Conservation (phyloP, 2,888 invertebrate genomes). For the Chloroclystis v-ata region DNA sequence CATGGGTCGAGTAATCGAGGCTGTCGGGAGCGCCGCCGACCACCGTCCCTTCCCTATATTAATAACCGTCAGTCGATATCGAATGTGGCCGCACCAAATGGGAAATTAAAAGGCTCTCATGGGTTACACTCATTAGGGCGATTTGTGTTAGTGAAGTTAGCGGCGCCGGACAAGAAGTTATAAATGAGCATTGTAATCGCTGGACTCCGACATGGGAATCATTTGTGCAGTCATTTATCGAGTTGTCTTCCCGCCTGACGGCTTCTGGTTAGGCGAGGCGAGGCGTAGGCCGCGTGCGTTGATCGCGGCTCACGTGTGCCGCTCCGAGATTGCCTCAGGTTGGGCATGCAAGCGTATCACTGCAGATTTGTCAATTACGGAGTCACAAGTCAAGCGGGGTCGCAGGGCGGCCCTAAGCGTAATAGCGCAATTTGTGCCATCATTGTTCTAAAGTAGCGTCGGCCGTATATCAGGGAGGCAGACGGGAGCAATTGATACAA, state of each 20-base stretch:
- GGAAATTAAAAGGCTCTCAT: conserved; percentile 77
- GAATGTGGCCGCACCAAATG: conserved; percentile 68
- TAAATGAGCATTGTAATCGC: conserved; percentile 66
- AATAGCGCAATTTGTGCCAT: conserved; percentile 75
- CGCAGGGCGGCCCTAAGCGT: conserved; percentile 61
- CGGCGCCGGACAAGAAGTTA: conserved; percentile 67
- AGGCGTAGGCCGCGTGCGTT: conserved; percentile 36
- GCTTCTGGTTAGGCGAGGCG: conserved; percentile 39
- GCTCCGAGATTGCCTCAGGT: conserved; percentile 44
- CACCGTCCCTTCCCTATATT: conserved; percentile 59
- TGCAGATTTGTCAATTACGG: conserved; percentile 59
- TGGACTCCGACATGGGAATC: conserved; percentile 55
- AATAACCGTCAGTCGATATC: conserved; percentile 73
- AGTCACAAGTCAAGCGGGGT: conserved; percentile 53
- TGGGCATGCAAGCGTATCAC: conserved; percentile 58
- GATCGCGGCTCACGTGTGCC: conserved; percentile 33
- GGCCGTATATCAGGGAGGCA: conserved; percentile 74
- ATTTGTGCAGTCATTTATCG: conserved; percentile 58
- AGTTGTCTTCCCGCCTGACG: conserved; percentile 41
- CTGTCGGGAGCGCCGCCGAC: conserved; percentile 62
- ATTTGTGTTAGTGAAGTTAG: conserved; percentile 63
- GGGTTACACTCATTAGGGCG: conserved; percentile 70
- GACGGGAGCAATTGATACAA: conserved; percentile 77
- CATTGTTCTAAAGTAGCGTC: conserved; percentile 77
- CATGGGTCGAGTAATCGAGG: conserved; percentile 58